Conservation (phyloP, 37 sponge, comb jelly and placozoan species). For the Axinella damicornis region DNA sequence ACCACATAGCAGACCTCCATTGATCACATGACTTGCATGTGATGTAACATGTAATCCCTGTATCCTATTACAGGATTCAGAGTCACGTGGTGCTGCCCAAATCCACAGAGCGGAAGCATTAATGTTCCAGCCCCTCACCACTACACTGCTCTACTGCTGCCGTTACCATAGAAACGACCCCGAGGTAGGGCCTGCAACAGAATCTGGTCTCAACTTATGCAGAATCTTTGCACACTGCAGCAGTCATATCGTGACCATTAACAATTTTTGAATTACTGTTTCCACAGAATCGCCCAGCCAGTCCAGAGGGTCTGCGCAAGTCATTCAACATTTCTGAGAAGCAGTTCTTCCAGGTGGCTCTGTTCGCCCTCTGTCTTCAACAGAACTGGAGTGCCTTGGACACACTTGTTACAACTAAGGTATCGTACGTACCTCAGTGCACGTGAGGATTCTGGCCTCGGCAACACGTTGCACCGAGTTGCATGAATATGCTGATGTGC, state of each 20-base stretch:
- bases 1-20: background rate
- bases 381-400: conserved; percentile 55
- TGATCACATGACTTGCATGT: conserved; percentile 1
- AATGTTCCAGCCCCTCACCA: conserved; percentile 49
- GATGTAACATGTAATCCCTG: background rate
- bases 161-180: conserved; percentile 6
- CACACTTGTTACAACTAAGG: conserved; percentile 27
- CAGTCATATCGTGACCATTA: too few species aligned
- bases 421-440: too few species aligned
- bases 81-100: conserved; percentile 1
- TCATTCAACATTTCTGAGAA: conserved; percentile 63
- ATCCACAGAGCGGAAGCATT: background rate
- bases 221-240: too few species aligned
- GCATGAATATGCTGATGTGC: too few species aligned
- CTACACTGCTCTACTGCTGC: conserved; percentile 65
- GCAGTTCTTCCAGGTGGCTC: conserved; percentile 52
- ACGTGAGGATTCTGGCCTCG: too few species aligned
- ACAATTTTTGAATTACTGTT: too few species aligned
- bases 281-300: conserved; percentile 25
- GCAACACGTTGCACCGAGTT: too few species aligned
- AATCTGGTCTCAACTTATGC: background rate
- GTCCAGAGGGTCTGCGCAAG: conserved; percentile 33
- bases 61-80: conserved; percentile 11
- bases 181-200: conserved; percentile 17
- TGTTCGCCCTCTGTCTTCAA: conserved; percentile 28